Evolutionary conservation across 2,797 vertebrate species (phyloP).

Genomic region (Lagodon rhomboides): DNA sequence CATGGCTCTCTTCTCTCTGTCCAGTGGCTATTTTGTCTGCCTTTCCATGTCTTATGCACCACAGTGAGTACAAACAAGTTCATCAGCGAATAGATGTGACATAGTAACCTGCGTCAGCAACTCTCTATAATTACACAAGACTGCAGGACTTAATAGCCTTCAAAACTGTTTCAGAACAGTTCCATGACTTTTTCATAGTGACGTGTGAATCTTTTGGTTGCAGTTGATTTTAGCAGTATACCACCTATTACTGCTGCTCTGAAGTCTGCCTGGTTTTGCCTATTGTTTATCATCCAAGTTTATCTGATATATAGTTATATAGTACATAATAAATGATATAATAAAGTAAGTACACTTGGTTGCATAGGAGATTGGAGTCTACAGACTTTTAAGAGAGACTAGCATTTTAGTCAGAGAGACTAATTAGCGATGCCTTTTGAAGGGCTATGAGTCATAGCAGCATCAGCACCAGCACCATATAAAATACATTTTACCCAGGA

Average conservation of each 20-base stretch:
- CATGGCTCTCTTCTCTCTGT: constrained; percentile 88
- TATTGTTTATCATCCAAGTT: no score
- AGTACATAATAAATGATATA: no score
- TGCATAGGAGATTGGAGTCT: no score
- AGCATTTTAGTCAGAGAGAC: background rate
- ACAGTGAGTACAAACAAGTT: constrained; percentile 79
- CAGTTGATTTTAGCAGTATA: no score
- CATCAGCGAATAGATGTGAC: background rate
- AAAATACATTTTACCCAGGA: background rate
- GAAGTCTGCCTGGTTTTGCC: no score
- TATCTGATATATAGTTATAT: no score
- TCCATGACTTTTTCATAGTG: no score
- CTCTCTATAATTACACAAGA: background rate
- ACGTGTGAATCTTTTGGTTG: no score
- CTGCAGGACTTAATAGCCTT: background rate
- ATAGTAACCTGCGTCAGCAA: background rate
- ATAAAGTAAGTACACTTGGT: no score
- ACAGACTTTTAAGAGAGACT: no score
- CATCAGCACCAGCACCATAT: background rate
- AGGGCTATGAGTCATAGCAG: no score
- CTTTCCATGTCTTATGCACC: constrained; percentile 92
- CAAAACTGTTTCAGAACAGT: background rate
- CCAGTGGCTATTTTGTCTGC: constrained; percentile 91
- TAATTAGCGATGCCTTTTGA: background rate
- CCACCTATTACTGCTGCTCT: no score